phyloP scores from a whole-genome alignment of 2,113 vertebrate species.

The Prunella fulvescens region DNA sequence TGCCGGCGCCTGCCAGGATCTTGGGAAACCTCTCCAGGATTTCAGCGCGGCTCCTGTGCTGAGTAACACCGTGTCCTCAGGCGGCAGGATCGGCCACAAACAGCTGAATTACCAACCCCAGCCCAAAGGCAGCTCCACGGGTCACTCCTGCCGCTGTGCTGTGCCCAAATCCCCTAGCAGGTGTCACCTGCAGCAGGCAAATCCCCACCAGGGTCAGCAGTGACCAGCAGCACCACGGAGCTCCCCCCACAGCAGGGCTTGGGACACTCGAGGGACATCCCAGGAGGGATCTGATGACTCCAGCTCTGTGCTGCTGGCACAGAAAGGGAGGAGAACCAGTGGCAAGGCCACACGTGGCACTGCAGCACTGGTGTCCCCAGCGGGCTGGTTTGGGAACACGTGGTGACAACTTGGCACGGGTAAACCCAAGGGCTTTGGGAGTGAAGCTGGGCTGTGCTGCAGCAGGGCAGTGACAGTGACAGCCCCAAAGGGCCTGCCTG shows the following conservation, averaged over 20 bases:
- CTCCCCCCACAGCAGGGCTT: not conserved
- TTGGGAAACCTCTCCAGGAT: not conserved
- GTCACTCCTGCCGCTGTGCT: not conserved
- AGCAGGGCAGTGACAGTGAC: rapidly evolving
- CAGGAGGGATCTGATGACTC: not conserved
- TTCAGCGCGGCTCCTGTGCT: not conserved
- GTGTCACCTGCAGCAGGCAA: not conserved
- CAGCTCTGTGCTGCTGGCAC: rapidly evolving
- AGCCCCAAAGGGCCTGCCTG: rapidly evolving
- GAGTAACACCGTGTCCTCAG: not conserved
- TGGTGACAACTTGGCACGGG: rapidly evolving
- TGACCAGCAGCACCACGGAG: not conserved
- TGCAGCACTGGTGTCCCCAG: not conserved
- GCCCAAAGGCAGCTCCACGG: rapidly evolving
- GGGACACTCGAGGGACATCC: rapidly evolving
- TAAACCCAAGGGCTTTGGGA: not conserved
- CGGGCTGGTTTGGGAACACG: rapidly evolving
- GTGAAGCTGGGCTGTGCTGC: not conserved
- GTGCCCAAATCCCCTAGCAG: rapidly evolving
- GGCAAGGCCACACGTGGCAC: rapidly evolving
- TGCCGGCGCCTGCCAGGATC: not conserved
- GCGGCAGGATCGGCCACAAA: not conserved
- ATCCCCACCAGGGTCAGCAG: rapidly evolving
- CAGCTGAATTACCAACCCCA: not conserved
- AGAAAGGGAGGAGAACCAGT: rapidly evolving